Base-by-base conservation (phyloP, 2,888 invertebrate species). In the Yponomeuta cagnagella region DNA sequence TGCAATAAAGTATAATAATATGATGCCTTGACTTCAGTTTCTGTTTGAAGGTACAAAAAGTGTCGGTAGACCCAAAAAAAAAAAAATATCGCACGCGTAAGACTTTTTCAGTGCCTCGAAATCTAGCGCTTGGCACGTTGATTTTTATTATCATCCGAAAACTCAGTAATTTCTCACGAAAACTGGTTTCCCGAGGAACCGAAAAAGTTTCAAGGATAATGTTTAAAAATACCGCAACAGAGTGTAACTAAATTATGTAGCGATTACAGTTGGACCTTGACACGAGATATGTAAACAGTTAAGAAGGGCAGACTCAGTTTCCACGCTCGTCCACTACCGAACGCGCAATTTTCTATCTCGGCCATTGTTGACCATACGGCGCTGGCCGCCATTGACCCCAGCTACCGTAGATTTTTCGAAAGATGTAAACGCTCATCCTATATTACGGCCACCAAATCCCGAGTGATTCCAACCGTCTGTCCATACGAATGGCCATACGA, bases 181-280 rank as follows among this genome's bases (percentile, higher is more conserved):
- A 30, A 64, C 1, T 31, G 30, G 23, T 15, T 64, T 10, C 64
- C 10, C 2, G 1, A 30, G 31, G 10, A 64, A 31, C 31, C 23
- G 65, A 31, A 12, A 8, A 65, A 30, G 33, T 65, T 65, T 5
- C 65, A 10, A 31, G 65, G 33, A 30, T 65, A 23, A 30, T 10
- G 33, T 65, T 65, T 65, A 48, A 43, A 48, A 43, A 68, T 23
- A 23, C 68, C 43, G 68, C 68, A 65, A 65, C 31, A 48, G 8
- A 68, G 15, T 23, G 23, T 48, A 15, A 23, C 48, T 43, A 15
- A 68, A 68, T n/a, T 68, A 68, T 68, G 68, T 23, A 48, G n/a
- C 68, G 68, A 68, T 67, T 67, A 68, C 43, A 48, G 68, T 67
- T 15, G 37, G 23, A 68, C n/a, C 65, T 65, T 65, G 31, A 10